Conservation (phyloP, 2,797 vertebrate genomes). For the Ciconia nigra region DNA sequence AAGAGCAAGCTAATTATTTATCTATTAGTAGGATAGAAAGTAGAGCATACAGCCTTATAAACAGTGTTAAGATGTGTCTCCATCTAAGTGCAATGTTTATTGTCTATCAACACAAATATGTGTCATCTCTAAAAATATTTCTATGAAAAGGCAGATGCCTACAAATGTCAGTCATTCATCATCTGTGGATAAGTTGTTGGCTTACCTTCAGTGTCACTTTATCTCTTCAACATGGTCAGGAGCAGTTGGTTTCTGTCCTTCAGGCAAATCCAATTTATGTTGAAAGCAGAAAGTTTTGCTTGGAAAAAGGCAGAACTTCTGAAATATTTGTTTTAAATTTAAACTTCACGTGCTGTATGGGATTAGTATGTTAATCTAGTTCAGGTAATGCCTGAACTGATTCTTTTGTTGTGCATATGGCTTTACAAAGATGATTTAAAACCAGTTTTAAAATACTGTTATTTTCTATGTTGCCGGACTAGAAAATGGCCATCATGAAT, state of each 20-base stretch:
- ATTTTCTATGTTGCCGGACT: background rate
- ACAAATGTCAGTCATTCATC: background rate
- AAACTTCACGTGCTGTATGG: background rate
- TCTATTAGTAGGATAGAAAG: background rate
- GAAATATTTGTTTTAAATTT: background rate
- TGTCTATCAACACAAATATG: background rate
- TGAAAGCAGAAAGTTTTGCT: background rate
- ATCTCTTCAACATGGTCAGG: background rate
- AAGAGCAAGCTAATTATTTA: background rate
- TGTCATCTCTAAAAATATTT: background rate
- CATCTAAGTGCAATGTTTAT: background rate
- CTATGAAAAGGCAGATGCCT: background rate
- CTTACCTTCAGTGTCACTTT: background rate
- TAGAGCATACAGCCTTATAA: background rate
- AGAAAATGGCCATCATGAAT: background rate
- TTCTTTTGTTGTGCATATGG: rapidly evolving
- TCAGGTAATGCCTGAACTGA: background rate
- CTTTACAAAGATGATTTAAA: background rate
- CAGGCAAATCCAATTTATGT: background rate
- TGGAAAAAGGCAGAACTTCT: background rate
- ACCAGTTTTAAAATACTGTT: background rate
- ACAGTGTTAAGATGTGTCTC: background rate
- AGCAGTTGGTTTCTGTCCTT: background rate
- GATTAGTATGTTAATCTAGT: background rate
- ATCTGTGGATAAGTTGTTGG: background rate